Evolutionary conservation across 2,888 invertebrate species (phyloP), one percentile per base, ranked within the genome.

Genomic region (Troides oblongomaculatus): DNA sequence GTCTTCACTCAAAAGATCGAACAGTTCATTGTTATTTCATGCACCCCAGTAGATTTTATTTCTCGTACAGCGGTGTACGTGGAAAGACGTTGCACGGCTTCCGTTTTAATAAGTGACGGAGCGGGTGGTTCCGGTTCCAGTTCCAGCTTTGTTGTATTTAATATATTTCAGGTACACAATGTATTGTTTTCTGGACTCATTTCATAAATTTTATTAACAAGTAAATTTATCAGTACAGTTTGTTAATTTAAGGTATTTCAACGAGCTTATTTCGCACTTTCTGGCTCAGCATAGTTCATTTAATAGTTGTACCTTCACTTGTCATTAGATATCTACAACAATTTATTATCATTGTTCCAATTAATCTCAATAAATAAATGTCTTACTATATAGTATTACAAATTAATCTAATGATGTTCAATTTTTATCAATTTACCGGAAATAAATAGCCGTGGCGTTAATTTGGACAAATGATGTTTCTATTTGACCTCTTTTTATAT

Each of bases 21-120:
- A 73, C 74, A 72, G 77, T 78, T 78, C 84, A 88, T 88, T 79
- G 89, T 89, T 90, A 90, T 90, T 89, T 90, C 90, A 90, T 90
- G 85, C 91, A 91, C 90, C 90, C 89, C 82, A 21, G 66, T 75
- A 76, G 77, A 80, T 84, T 86, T 85, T 82, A 83, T 83, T 84
- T 79, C 75, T 74, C 75, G 78, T 80, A 80, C 23, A 58, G 14
- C 30, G 80, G 79, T 81, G 82, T 85, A 83, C 78, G 84, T 75
- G 78, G 79, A 79, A 77, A 75, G 77, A 69, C 76, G 66, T 76
- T 77, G 82, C 80, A 72, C 70, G 75, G 80, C 73, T 84, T 88
- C 87, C 87, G 87, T 86, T 89, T 89, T 86, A 87, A 85, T 86
- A 87, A 88, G 73, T 72, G 71, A 75, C 39, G 39, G 39, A 39